Base-by-base conservation (phyloP, 2,113 vertebrate species). In the Mustela nigripes region DNA sequence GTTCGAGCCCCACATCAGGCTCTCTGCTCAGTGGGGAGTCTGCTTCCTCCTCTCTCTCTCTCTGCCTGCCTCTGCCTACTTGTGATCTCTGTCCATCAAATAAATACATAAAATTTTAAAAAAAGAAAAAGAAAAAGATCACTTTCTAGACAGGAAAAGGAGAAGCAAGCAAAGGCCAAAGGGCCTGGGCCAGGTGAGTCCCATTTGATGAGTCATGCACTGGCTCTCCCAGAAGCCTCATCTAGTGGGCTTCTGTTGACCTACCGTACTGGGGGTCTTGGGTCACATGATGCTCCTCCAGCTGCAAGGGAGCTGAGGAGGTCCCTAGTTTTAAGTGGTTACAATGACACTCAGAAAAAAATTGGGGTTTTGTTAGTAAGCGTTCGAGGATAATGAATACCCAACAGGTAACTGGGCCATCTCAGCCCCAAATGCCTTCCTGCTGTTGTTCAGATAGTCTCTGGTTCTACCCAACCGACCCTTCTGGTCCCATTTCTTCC, bases 391-490 rank as follows among this genome's bases (percentile, higher is more conserved):
- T 53, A 63, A 53, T 58, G 56, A 67, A 10, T 73, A 60, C 1
- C 84, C 28, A 81, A 24, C 16, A 50, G 58, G 45, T 24, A 89
- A 21, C 50, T 7, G 45, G 10, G 10, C 33, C 39, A 3, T 63
- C 50, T 95, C 11, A 36, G 45, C 11, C 53, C 31, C 50, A 82
- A 39, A 56, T 2, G 81, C 60, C n/a, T 48, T 42, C 15, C 7
- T 42, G 18, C 33, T 45, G 28, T 10, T 39, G 10, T 22, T 53
- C 4, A 16, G 19, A 36, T 8, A 24, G 9, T 24, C 11, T 60
- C 1, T 0, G 1, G 3, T 24, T 45, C 62, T 42, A 45, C 0
- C 1, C 26, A 19, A 48, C 5, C 36, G 18, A 90, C 16, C 53
- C 48, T 58, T 58, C 73, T 26, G 53, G 39, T 74, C 15, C 16